A percentile compares a stretch with the other conserved stretches of the same genome.
Evolutionary conservation across 2,797 vertebrate species (phyloP).

Genomic region (Chanos chanos): DNA sequence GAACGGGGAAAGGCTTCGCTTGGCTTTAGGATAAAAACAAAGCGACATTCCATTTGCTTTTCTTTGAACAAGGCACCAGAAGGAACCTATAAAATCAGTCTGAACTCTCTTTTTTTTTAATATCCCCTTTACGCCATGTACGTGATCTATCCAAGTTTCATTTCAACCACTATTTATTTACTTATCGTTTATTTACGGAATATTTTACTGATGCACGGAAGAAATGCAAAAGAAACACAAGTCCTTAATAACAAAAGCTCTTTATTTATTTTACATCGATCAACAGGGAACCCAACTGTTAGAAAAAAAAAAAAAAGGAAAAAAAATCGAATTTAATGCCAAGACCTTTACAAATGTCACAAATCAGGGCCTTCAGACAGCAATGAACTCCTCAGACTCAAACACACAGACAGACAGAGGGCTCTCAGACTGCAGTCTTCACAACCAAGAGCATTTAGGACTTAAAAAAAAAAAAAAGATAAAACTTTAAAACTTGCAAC

Average conservation of each 20-base stretch:
- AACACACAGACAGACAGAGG: constrained; percentile 40
- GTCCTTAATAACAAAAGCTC: constrained; percentile 51
- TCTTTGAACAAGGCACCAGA: too few species aligned
- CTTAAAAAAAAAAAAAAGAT: not conserved
- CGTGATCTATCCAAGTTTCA: not conserved
- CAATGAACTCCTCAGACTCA: constrained; percentile 24
- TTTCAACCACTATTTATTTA: not conserved
- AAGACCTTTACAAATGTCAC: constrained; percentile 57
- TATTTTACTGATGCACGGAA: not conserved
- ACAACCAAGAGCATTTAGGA: too few species aligned
- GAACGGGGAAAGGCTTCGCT: too few species aligned
- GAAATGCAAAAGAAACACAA: constrained; percentile 46
- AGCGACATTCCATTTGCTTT: too few species aligned
- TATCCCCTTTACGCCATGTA: too few species aligned
- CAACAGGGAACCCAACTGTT: constrained; percentile 55
- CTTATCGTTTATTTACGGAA: not conserved
- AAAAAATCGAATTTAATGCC: constrained; percentile 52
- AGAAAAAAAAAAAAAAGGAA: constrained; percentile 59
- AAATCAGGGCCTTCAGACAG: constrained; percentile 64
- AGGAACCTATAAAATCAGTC: too few species aligned
- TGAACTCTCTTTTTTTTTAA: too few species aligned
- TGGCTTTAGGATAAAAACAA: too few species aligned
- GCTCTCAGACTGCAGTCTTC: constrained; percentile 44
- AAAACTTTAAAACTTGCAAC: constrained; percentile 24
- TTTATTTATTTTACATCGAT: constrained; percentile 71